Conservation (phyloP, 2,113 vertebrate species). For the Crocuta crocuta region DNA sequence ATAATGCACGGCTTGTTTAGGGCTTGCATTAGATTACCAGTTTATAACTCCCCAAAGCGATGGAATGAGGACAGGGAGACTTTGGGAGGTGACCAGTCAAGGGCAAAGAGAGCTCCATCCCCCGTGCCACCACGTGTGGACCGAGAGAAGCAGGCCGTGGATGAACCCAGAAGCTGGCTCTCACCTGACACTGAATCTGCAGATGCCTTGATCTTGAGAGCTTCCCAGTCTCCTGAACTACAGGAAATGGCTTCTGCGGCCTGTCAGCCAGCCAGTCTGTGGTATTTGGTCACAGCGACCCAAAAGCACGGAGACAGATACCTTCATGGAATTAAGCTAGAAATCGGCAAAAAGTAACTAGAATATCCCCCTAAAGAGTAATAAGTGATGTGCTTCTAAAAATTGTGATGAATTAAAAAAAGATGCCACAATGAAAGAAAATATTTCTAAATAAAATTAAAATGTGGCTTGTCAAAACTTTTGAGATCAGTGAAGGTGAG, state of each 20-base stretch:
- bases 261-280: not conserved
- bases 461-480: not conserved
- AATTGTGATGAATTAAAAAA: not conserved
- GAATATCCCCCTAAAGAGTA: not conserved
- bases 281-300: not conserved
- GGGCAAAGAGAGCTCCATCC: no score
- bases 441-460: not conserved
- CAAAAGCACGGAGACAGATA: not conserved
- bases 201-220: not conserved
- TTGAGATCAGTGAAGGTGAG: not conserved
- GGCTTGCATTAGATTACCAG: not conserved
- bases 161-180: not conserved
- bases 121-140: not conserved
- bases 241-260: not conserved
- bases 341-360: not conserved
- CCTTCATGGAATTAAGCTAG: not conserved
- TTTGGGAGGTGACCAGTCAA: fast-evolving
- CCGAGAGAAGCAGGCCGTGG: not conserved
- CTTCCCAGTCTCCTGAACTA: not conserved
- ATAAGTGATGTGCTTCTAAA: not conserved
- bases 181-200: not conserved
- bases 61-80: not conserved
- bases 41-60: not conserved
- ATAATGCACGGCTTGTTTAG: not conserved
- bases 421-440: not conserved